Evolutionary conservation across 2,888 invertebrate genomes (phyloP).

Genomic region (Cylindroiulus punctatus): DNA sequence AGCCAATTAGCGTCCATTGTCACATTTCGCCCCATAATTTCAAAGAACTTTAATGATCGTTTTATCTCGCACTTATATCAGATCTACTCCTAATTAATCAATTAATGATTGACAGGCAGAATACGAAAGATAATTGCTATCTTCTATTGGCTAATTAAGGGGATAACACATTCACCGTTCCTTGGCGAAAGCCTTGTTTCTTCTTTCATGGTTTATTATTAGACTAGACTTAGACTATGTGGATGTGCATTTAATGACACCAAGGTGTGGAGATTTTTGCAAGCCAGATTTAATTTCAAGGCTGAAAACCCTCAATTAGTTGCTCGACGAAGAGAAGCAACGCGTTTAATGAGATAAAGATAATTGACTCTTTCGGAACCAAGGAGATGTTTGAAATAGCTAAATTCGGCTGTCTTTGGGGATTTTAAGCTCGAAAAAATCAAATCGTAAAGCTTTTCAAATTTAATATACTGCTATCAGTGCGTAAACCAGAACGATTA

Average conservation of each 20-base stretch:
- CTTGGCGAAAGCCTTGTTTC: neutral
- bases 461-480: too few species aligned
- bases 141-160: neutral
- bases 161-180: neutral
- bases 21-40: neutral
- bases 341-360: neutral
- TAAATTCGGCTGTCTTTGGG: too few species aligned
- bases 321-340: neutral
- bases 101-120: neutral
- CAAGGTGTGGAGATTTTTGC: neutral
- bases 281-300: neutral
- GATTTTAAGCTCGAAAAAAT: too few species aligned
- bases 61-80: neutral
- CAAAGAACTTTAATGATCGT: neutral
- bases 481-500: too few species aligned
- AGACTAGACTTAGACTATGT: neutral
- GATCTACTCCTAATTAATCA: constrained; percentile 6
- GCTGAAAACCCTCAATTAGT: neutral
- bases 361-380: neutral
- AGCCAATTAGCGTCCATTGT: neutral
- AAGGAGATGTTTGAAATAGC: neutral
- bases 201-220: neutral
- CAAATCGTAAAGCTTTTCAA: too few species aligned
- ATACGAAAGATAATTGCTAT: neutral
- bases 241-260: neutral